Percentiles rank a stretch among this genome's conserved stretches.
Evolutionary conservation across 1,140 invertebrate species (phyloP).

Genomic region (Drosophila prosaltans): DNA sequence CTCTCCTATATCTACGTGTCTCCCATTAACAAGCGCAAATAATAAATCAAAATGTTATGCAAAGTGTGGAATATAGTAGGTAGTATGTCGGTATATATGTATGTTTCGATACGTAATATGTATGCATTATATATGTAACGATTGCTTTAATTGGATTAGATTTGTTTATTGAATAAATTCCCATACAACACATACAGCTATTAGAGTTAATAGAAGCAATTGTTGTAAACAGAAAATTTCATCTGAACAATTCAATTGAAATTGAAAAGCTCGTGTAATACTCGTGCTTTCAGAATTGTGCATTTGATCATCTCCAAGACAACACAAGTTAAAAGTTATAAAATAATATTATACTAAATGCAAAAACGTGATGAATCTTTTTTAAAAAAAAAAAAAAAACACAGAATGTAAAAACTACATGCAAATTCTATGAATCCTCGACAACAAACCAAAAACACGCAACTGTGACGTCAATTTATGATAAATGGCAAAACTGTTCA

Average conservation of each 20-base stretch:
- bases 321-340: neutral
- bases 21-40: conserved; percentile 21
- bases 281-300: neutral
- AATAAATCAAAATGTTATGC: conserved; percentile 56
- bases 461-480: no score
- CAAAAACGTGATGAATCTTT: neutral
- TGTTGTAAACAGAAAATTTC: conserved; percentile 14
- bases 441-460: no score
- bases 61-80: conserved; percentile 21
- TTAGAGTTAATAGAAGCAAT: conserved; percentile 29
- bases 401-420: neutral
- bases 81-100: neutral
- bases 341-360: neutral
- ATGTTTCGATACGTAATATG: conserved; percentile 5
- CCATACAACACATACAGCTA: conserved; percentile 5
- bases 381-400: neutral
- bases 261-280: neutral
- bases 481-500: no score
- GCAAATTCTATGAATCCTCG: no score
- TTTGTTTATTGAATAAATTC: conserved; percentile 28
- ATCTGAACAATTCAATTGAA: conserved; percentile 4
- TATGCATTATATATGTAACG: conserved; percentile 16
- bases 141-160: conserved; percentile 41
- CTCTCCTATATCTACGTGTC: conserved; percentile 17
- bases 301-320: neutral